Percentiles rank a stretch among this genome's conserved stretches.
Conservation (phyloP, 1,140 invertebrate species). For the Lasioglossum baleicum region DNA sequence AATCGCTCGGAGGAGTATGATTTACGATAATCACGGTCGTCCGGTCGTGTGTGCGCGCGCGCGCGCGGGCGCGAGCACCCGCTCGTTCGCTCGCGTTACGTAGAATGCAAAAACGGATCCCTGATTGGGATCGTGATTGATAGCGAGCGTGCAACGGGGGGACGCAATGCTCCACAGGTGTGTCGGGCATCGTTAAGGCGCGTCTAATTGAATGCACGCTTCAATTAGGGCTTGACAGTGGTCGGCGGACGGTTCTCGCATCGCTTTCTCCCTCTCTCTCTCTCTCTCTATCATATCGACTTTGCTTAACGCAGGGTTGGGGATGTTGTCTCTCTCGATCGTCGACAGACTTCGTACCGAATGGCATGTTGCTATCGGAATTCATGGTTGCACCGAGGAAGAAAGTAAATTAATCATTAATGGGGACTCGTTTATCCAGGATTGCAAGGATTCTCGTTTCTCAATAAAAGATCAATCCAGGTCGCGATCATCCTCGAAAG, state of each 20-base stretch:
- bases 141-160: constrained; percentile 1
- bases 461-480: no score
- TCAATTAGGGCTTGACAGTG: constrained; percentile 49
- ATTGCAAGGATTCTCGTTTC: no score
- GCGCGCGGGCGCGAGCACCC: not conserved
- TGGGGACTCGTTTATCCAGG: no score
- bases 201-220: constrained; percentile 52
- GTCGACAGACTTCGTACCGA: no score
- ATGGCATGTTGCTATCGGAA: no score
- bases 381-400: no score
- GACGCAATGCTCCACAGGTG: constrained; percentile 34
- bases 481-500: no score
- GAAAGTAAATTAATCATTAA: no score
- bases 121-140: constrained; percentile 41
- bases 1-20: constrained; percentile 22
- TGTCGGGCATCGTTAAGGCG: constrained; percentile 44
- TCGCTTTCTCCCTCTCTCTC: not conserved
- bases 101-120: constrained; percentile 28
- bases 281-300: not conserved
- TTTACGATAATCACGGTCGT: constrained; percentile 27
- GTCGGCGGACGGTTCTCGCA: not conserved
- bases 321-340: no score
- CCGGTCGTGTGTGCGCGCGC: not conserved
- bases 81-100: not conserved
- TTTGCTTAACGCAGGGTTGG: not conserved